phyloP scores from a whole-genome alignment of 2,113 vertebrate species.

The Alexandromys fortis region DNA sequence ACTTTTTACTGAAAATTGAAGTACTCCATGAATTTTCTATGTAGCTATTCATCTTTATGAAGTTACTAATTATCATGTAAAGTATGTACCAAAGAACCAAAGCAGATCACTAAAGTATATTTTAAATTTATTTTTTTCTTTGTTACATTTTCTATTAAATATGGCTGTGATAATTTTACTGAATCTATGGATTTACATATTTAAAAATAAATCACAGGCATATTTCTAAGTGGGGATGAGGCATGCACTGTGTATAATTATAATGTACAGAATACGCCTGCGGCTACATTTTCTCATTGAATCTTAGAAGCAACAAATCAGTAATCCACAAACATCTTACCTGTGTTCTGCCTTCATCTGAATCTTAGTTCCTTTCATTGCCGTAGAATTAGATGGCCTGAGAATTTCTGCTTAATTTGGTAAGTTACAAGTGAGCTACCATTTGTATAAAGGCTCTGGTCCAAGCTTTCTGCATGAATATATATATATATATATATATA shows the following conservation, averaged over 20 bases:
- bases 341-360: background rate
- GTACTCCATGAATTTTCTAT: background rate
- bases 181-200: constrained; percentile 43
- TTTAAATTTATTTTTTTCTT: constrained; percentile 40
- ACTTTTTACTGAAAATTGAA: constrained; percentile 47
- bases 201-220: constrained; percentile 53
- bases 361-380: background rate
- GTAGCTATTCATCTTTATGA: constrained; percentile 18
- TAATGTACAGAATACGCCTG: background rate
- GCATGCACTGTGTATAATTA: constrained; percentile 17
- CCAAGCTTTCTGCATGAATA: background rate
- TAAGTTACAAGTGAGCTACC: background rate
- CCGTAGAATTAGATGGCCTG: background rate
- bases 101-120: background rate
- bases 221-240: constrained; percentile 45
- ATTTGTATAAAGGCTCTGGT: constrained; percentile 10
- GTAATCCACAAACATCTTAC: background rate
- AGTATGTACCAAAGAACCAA: background rate
- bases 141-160: constrained; percentile 22
- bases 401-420: constrained; percentile 3
- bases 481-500: too few species aligned
- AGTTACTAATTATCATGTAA: background rate
- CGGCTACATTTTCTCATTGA: constrained; percentile 35
- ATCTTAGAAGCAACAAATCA: constrained; percentile 25
- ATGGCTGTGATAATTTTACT: constrained; percentile 18